Evolutionary conservation across 2,797 vertebrate species (phyloP).

Genomic region (Micropoecilia bifurca): DNA sequence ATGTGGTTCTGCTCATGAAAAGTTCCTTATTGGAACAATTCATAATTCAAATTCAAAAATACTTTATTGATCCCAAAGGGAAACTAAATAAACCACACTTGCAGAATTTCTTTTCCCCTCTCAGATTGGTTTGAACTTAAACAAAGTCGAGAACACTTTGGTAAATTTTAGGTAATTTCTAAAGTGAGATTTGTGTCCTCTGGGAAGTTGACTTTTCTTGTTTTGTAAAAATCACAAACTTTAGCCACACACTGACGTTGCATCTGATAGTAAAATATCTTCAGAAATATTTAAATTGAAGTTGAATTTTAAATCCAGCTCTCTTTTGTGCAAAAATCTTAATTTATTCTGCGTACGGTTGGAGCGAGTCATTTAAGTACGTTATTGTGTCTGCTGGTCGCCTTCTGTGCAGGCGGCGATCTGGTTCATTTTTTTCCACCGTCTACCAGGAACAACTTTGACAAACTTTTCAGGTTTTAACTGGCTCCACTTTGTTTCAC

Average conservation of each 20-base stretch:
- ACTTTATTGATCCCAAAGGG: too few species aligned
- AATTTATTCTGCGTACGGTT: conserved; percentile 7
- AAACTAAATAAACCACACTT: conserved; percentile 64
- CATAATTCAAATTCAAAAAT: conserved; percentile 55
- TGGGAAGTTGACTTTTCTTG: not conserved
- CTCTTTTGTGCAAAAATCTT: too few species aligned
- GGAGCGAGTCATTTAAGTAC: conserved; percentile 25
- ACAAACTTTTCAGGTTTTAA: conserved; percentile 31
- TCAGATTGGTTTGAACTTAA: conserved; percentile 74
- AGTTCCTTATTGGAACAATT: conserved; percentile 89
- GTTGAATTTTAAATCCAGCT: not conserved
- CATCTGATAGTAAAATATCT: not conserved
- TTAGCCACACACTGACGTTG: not conserved
- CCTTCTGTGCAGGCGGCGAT: conserved; percentile 18
- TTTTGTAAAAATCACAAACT: not conserved
- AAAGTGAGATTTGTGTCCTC: not conserved
- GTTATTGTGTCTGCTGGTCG: conserved; percentile 15
- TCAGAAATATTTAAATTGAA: conserved; percentile 6
- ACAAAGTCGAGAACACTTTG: conserved; percentile 63
- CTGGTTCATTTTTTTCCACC: conserved; percentile 17
- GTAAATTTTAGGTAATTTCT: conserved; percentile 26
- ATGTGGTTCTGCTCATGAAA: conserved; percentile 62
- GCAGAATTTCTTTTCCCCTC: conserved; percentile 50
- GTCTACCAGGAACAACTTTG: conserved; percentile 21
- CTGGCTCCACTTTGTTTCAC: conserved; percentile 38